Evolutionary conservation across 2,113 vertebrate species (phyloP), one percentile per base, ranked within the genome.

Genomic region (Elaphurus davidianus): DNA sequence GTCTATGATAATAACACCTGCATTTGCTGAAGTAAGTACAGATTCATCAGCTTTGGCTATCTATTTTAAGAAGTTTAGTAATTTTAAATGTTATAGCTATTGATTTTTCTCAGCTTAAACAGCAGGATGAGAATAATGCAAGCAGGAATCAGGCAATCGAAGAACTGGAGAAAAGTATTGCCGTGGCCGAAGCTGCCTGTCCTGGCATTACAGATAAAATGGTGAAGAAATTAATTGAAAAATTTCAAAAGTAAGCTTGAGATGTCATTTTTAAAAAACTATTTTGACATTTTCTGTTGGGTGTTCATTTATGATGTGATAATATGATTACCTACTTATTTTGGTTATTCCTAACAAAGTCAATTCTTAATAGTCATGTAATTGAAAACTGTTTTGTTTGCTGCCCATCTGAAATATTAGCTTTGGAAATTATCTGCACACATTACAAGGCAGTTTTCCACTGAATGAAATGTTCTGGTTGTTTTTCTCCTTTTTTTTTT

Each of bases 201-300:
- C 99, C 99, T 4, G 99, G 99, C 50, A 99, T 99, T 99, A 99
- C 99, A 40, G 99, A 99, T 99, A 99, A 99, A 98, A 99, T 99
- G 99, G 99, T 99, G 98, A 99, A 99, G 96, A 99, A 99, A 97
- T 99, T 99, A 98, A 99, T 99, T 92, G 99, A 99, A 98, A 99
- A 99, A 98, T 99, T 99, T 99, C 99, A 99, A 97, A 99, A 99
- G 99, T 99, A 99, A 99, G 99, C 90, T 90, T 67, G 16, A 78
- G 45, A 55, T 25, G 27, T 91, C 54, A 52, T 97, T 95, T 84
- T 82, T 6, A 50, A 95, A 81, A 30, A 21, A 36, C 14, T 40
- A 40, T 50, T 28, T 74, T 92, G 33, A 64, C 28, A 40, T 95
- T 84, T 96, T 85, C 43, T 82, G 5, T 87, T 91, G 43, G 76